Base-by-base conservation (phyloP, 2,113 vertebrate species). In the Ailuropoda melanoleuca region DNA sequence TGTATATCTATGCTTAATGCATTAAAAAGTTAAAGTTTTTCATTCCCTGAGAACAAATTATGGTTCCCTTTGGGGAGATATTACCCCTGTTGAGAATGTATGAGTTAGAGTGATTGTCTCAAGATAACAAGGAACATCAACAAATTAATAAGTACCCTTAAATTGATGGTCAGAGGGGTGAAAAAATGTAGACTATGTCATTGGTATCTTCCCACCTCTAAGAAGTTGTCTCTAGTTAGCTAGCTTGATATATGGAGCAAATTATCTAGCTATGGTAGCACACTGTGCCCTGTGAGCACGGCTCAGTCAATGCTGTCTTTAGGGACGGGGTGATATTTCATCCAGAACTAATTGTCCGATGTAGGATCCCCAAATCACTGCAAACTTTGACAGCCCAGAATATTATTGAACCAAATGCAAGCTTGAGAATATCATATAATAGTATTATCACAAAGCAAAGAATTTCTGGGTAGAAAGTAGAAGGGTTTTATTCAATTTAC, bases 381-480 rank as follows among this genome's bases (percentile, higher is more conserved):
- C 21, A n/a, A 53, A 93, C 17, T 68, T 90, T 88, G 82, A 82
- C 46, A 77, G 43, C 15, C 50, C 48, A 55, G 43, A 55, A 77
- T 88, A 66, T 18, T 64, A 46, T 3, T 66, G 43, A 81, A 88
- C 53, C 90, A 64, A 90, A 88, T n/a, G 5, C 4, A 77, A 64
- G 2, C 13, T 89, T 82, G 48, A 93, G 13, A 89, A 46, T 68
- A 78, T 43, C 72, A 37, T 74, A 58, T n/a, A 80, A 72, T 48
- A 92, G 46, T 53, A 94, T 60, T 43, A 89, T 46, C 86, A 93
- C 60, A 83, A 68, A 68, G 21, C 10, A 72, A 96, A 93, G 58
- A 96, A 62, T 87, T 83, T 96, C 84, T 93, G 23, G 2, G 50
- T 93, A 53, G 19, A 89, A 91, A 84, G n/a, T 60, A 24, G 15